A percentile compares a stretch with the other conserved stretches of the same genome.
phyloP scores from a whole-genome alignment of 2,113 vertebrate species.

The Grallaria varia region DNA sequence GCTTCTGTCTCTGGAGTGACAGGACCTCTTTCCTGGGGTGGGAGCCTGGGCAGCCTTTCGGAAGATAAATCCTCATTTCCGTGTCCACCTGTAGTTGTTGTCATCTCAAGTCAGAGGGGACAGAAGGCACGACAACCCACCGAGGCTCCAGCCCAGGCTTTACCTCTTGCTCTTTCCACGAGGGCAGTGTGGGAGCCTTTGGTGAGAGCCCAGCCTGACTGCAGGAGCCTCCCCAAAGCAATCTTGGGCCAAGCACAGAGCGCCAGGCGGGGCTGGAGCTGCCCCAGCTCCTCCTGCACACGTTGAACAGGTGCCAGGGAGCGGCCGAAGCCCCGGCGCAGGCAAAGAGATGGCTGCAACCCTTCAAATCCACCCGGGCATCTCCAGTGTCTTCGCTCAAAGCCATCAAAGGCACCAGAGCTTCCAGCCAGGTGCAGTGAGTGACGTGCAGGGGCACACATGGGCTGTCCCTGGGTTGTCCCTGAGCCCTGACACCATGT shows the following conservation, averaged over 20 bases:
- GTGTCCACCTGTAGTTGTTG: background rate
- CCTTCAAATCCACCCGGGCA: background rate
- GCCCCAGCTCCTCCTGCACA: background rate
- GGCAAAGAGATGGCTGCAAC: background rate
- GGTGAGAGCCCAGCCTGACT: background rate
- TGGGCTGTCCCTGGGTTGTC: background rate
- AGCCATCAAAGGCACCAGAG: background rate
- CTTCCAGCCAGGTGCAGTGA: accelerated
- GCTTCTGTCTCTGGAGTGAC: background rate
- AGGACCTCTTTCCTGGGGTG: background rate
- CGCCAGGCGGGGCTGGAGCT: background rate
- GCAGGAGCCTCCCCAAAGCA: background rate
- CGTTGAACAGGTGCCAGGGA: background rate
- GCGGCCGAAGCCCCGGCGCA: background rate
- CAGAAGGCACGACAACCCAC: background rate
- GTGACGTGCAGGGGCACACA: accelerated
- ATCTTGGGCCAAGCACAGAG: background rate
- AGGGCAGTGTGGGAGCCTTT: background rate
- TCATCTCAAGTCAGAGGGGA: background rate
- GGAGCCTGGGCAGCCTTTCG: background rate
- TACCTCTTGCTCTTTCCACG: accelerated
- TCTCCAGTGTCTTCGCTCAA: background rate
- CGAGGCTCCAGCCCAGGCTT: background rate
- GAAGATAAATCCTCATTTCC: background rate
- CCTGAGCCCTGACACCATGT: background rate